Percentiles rank a stretch among this genome's conserved stretches.
Conservation (phyloP, 2,888 invertebrate species). For the Drosophila pullipes region DNA sequence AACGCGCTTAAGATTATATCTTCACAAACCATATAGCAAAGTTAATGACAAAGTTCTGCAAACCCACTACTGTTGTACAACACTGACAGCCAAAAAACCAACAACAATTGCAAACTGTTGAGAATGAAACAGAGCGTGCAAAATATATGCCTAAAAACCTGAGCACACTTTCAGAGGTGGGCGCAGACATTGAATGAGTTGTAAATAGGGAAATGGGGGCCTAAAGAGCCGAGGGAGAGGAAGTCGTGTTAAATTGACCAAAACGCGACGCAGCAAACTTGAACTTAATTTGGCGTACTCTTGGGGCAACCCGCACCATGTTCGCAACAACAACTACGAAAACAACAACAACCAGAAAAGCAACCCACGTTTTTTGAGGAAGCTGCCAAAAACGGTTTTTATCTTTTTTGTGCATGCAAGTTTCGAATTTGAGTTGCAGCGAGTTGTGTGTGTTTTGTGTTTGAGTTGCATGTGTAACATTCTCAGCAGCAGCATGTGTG, state of each 20-base stretch:
- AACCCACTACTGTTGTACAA: slow-evolving; percentile 16
- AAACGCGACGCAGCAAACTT: slow-evolving; percentile 69
- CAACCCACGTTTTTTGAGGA: slow-evolving; percentile 3
- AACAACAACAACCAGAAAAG: neutral
- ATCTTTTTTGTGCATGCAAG: slow-evolving; percentile 10
- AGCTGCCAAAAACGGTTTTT: slow-evolving; percentile 47
- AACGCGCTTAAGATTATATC: slow-evolving; percentile 4
- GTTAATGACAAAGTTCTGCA: slow-evolving; percentile 39
- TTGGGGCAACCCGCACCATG: slow-evolving; percentile 51
- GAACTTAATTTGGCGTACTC: slow-evolving; percentile 61
- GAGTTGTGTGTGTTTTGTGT: slow-evolving; percentile 5
- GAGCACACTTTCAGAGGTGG: slow-evolving; percentile 32
- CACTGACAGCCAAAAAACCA: slow-evolving; percentile 13
- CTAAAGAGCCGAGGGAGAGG: neutral
- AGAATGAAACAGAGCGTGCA: slow-evolving; percentile 60
- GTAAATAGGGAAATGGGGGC: neutral
- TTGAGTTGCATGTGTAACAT: slow-evolving; percentile 13
- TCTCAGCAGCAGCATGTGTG: slow-evolving; percentile 11
- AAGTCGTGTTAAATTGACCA: slow-evolving; percentile 70
- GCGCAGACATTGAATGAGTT: slow-evolving; percentile 26
- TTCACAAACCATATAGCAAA: slow-evolving; percentile 10
- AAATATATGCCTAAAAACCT: slow-evolving; percentile 63
- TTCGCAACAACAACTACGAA: slow-evolving; percentile 6
- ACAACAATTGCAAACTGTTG: slow-evolving; percentile 39
- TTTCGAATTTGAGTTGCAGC: slow-evolving; percentile 18